phyloP scores from a whole-genome alignment of 2,888 invertebrate genomes.

The Pristionchus entomophagus region DNA sequence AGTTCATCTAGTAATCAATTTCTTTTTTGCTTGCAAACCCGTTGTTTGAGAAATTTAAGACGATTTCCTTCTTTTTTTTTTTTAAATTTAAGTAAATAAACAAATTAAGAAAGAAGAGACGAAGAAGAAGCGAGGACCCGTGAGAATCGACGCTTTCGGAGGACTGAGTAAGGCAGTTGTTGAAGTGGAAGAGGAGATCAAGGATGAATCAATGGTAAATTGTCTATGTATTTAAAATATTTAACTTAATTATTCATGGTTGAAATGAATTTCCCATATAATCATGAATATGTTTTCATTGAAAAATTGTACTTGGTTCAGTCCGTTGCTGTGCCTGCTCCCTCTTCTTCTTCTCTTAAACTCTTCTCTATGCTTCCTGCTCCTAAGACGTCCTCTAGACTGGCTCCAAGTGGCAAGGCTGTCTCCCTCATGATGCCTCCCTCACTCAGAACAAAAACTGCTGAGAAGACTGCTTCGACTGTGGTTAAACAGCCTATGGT shows the following conservation, averaged over 20 bases:
- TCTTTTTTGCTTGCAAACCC: too few relatives aligned
- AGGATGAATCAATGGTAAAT: background rate
- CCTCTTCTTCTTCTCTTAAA: conserved; percentile 14
- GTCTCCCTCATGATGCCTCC: conserved; percentile 22
- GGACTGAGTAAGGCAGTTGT: conserved; percentile 20
- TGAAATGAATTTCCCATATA: too few relatives aligned
- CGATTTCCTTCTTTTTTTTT: background rate
- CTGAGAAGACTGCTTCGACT: background rate
- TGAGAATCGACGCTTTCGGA: conserved; percentile 46
- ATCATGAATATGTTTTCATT: too few relatives aligned
- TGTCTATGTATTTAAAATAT: background rate
- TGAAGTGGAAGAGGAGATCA: conserved; percentile 4
- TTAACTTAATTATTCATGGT: too few relatives aligned
- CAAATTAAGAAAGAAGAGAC: conserved; percentile 1
- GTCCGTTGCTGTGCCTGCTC: background rate
- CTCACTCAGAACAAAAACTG: background rate
- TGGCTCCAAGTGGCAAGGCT: background rate
- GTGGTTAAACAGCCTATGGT: background rate
- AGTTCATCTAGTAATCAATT: background rate
- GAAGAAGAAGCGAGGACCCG: conserved; percentile 33
- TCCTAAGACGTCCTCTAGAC: background rate
- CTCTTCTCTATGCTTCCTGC: conserved; percentile 46
- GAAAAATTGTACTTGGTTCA: too few relatives aligned
- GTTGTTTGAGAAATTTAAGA: too few relatives aligned
- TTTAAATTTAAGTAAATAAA: background rate